Base-by-base conservation (phyloP, 2,888 invertebrate genomes). In the Epirrhoe alternata region DNA sequence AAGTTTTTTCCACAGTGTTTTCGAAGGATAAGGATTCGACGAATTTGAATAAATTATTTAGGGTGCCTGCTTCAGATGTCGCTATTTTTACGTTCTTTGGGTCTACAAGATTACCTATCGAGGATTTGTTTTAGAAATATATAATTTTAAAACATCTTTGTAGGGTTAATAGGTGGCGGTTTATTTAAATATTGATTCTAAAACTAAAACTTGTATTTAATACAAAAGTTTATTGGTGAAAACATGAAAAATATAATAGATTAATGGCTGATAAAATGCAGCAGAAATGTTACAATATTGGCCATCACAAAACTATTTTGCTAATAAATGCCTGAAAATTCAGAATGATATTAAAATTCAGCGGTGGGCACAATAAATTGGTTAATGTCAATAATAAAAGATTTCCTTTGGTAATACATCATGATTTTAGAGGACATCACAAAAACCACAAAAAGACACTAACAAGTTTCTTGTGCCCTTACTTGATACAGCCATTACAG, bases 211-310 rank as follows among this genome's bases (percentile, higher is more conserved):
- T 90, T 92, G 92, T 92, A 93, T 93, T 92, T 92, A 92, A 93
- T 93, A 93, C 93, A 93, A 93, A 93, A 91, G 90, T 93, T 92
- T 93, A 93, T 93, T 93, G 93, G 93, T 93, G 93, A 93, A 93
- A 93, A 93, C 93, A 93, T 93, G 93, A 92, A 93, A 93, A 93
- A 93, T 93, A 93, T 93, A 92, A 92, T 92, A 91, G 92, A 92
- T 90, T 91, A 92, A 92, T 92, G 93, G 92, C 92, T 93, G 93
- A 91, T 92, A 92, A 92, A 92, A 93, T 92, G 93, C 92, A 93
- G 93, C 92, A 88, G 91, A 92, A 92, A 91, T 90, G 87, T 92
- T 92, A 93, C 93, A 93, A 93, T 92, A 91, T 88, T 90, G 89
- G 90, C 90, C 91, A 91, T 92, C 91, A 92, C 89, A 92, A 89